Base-by-base conservation (phyloP, 2,888 invertebrate species). In the Chirona hameri region DNA sequence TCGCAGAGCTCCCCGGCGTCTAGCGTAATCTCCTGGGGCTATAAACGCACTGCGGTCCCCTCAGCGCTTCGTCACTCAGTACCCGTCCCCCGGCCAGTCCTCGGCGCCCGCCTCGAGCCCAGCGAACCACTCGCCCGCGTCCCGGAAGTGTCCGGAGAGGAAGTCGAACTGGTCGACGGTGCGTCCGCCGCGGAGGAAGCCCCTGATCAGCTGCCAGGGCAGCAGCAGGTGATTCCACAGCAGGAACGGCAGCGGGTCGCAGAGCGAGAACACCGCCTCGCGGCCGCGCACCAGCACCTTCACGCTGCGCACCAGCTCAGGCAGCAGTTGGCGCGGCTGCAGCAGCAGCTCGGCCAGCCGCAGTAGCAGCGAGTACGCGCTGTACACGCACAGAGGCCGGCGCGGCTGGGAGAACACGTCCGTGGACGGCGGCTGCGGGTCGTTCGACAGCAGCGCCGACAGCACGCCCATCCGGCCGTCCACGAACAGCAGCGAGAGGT, bases 181-280 rank as follows among this genome's bases (percentile, higher is more conserved):
- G 80, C 21, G 15, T 12, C 80, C 80, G 52, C 12, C 52, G n/a
- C 15, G 12, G 52, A 80, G 52, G 14, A 80, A 52, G 27, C 80
- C 52, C 10, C 10, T 27, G 15, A 52, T 52, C 48, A 80, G 48
- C 27, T 52, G 80, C 48, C 80, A 80, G 27, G 80, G 80, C 52
- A 80, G 12, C 80, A 80, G 52, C 52, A 80, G 52, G 52, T 52
- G 52, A 29, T 80, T 52, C 80, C 80, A 80, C 52, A 80, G 52
- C 52, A 80, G 52, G 52, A 55, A 48, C 55, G 80, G 80, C 80
- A 80, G 80, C 48, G 80, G 80, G 80, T 80, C 80, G 52, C 80
- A 80, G 24, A 80, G 52, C 48, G 52, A 55, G 52, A 80, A 80
- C 52, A 80, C 80, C 14, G 21, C 80, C 80, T 80, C 80, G 29